Base-by-base conservation (phyloP, 1,140 invertebrate genomes). In the Ptiloglossa arizonensis region DNA sequence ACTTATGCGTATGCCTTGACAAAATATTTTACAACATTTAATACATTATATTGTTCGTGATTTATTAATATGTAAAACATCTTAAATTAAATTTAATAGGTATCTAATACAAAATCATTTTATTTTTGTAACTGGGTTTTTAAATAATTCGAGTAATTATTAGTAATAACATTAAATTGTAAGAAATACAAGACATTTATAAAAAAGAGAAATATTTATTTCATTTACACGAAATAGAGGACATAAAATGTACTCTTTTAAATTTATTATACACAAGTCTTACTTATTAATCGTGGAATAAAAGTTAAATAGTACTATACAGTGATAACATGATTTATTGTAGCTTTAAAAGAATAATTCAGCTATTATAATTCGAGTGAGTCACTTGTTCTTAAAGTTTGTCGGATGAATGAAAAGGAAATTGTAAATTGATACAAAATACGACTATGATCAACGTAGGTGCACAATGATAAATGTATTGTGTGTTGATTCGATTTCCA, bases 231-330 rank as follows among this genome's bases (percentile, higher is more conserved):
- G 35, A 54, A 66, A 59, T 24, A 64, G 48, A 77, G 35, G 52
- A 69, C 56, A 32, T n/a, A 38, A 57, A 66, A 29, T 71, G 46
- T 59, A 63, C 13, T 74, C 50, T 38, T 24, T 50, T 60, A 70
- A 13, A 50, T 48, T 54, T 80, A 85, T 41, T 73, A 79, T 78
- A 86, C 62, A 76, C 32, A 62, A 41, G 32, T 52, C 46, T 72
- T 68, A 75, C 22, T 62, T 32, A 13, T 38, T 82, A 75, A 72
- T 27, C 41, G 22, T 79, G 64, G 70, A 86, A 75, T 85, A 86
- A 86, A 86, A 88, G 70, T 86, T 88, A 87, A 86, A 79, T 87
- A 84, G 60, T 85, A 87, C 81, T 86, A 46, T 89, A 90, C 86
- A 89, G 64, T 78, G 41, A 77, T 48, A 78, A 67, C n/a, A 41